These are phyloP conservation scores for Mormyrus hasselquistii DNA, from an alignment of 2,797 vertebrate species.

Conservation along the genomic window DNA sequence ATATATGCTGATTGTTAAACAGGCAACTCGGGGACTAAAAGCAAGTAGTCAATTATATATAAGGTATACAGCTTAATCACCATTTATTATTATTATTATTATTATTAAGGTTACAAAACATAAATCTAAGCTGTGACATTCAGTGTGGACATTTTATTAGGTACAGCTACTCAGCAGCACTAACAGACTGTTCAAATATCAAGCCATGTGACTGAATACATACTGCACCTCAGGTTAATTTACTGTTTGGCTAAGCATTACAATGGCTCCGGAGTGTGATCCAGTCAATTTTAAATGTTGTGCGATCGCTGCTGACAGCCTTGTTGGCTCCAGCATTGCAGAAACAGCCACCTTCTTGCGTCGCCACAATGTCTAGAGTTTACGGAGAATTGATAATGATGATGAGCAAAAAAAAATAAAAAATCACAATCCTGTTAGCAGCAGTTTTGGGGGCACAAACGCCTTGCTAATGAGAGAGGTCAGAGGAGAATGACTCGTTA, in stretches of 20 bases:
- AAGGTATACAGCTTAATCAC: background rate
- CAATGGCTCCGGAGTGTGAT: background rate
- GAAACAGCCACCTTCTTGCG: background rate
- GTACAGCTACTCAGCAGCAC: background rate
- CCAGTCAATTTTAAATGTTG: background rate
- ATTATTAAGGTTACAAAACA: background rate
- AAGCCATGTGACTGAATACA: background rate
- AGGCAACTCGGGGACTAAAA: background rate
- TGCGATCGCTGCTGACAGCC: background rate
- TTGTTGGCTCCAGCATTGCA: background rate
- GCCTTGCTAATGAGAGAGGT: background rate
- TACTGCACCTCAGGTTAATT: background rate
- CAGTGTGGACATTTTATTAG: background rate
- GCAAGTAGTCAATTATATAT: background rate
- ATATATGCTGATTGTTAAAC: background rate
- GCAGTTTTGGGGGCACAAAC: background rate
- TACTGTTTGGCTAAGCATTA: background rate
- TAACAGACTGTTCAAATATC: background rate
- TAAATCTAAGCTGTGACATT: background rate
- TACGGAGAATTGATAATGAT: background rate
- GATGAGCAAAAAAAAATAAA: background rate
- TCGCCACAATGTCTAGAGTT: background rate
- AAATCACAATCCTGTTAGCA: background rate
- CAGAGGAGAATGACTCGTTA: background rate
- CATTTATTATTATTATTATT: background rate